Evolutionary conservation across 2,888 invertebrate genomes (phyloP), one percentile per base, ranked within the genome.

Genomic region (Diadromus collaris): DNA sequence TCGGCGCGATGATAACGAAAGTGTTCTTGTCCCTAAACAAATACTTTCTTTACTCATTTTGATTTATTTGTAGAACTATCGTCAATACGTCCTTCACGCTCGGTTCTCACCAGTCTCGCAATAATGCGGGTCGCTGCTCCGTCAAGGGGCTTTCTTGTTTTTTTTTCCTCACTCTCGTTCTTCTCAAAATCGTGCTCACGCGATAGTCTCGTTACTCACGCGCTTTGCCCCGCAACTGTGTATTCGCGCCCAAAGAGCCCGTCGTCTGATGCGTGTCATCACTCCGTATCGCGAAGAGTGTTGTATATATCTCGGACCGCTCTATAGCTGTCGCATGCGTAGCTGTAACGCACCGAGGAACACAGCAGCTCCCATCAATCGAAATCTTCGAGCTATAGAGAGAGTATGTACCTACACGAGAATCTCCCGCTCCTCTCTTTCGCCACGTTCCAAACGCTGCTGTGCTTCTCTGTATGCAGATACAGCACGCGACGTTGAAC

Each of bases 121-220:
- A 71, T 46, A 48, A 10, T 32, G 32, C 21, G 54, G 65, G 21
- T 58, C 69, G 58, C 41, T n/a, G 46, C 64, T 60, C 65, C 24
- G 61, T 54, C 70, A 60, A 54, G 67, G 63, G 51, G 44, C 29
- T 46, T 38, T 29, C 34, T 29, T 48, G 32, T 56, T 44, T 63
- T 63, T 68, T 48, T 56, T 46, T 13, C 46, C 38, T 16, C 38
- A 16, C 24, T 60, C 27, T 44, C 63, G 38, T 58, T 51, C 48
- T 48, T 34, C 32, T 32, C 16, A 69, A 72, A 21, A 32, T 61
- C 38, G 16, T 29, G 48, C 48, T 51, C 79, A 79, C 79, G 79
- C 79, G 72, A 79, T 79, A 76, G 72, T 38, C 76, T 79, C 79
- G 72, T 79, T 79, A 79, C 63, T 71, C 51, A 70, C 46, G 38